Percentiles rank a stretch among this genome's conserved stretches.
phyloP scores from a whole-genome alignment of 2,888 invertebrate species.

The Macroteleia sp. region DNA sequence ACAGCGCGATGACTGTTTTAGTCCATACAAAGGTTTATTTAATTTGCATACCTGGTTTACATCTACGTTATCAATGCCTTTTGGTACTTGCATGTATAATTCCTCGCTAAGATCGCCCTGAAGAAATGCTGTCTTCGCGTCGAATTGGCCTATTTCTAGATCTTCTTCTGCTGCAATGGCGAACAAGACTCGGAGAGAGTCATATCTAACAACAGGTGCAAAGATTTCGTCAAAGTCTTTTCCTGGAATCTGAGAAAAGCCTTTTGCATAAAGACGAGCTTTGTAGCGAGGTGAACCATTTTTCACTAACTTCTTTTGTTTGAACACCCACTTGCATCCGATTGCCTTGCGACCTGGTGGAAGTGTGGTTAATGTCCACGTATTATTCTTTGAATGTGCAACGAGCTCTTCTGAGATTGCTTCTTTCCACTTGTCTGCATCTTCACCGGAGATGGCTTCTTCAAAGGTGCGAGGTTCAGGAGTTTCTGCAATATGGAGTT shows the following conservation, averaged over 20 bases:
- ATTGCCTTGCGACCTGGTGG: slow-evolving; percentile 27
- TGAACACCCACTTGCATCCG: slow-evolving; percentile 63
- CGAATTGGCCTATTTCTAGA: slow-evolving; percentile 56
- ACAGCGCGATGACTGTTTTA: too few species aligned
- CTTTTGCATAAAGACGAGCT: slow-evolving; percentile 49
- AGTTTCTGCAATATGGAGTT: too few species aligned
- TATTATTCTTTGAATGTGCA: slow-evolving; percentile 32
- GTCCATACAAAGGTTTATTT: too few species aligned
- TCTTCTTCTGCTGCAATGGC: slow-evolving; percentile 40
- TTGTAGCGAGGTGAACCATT: slow-evolving; percentile 40
- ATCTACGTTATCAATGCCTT: slow-evolving; percentile 6
- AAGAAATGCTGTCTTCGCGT: slow-evolving; percentile 58
- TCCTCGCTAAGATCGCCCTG: slow-evolving; percentile 49
- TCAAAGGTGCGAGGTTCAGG: too few species aligned
- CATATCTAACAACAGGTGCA: slow-evolving; percentile 56
- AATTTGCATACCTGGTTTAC: slow-evolving; percentile 29
- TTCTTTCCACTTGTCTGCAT: slow-evolving; percentile 39
- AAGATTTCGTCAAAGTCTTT: slow-evolving; percentile 53
- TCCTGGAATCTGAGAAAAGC: slow-evolving; percentile 39
- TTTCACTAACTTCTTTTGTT: too few species aligned
- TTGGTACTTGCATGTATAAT: slow-evolving; percentile 24
- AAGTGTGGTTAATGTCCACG: slow-evolving; percentile 44
- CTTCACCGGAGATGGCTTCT: too few species aligned
- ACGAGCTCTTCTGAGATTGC: slow-evolving; percentile 37
- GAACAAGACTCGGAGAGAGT: slow-evolving; percentile 56